Conservation (phyloP, 1,140 invertebrate species). For the Sinonovacula constricta region DNA sequence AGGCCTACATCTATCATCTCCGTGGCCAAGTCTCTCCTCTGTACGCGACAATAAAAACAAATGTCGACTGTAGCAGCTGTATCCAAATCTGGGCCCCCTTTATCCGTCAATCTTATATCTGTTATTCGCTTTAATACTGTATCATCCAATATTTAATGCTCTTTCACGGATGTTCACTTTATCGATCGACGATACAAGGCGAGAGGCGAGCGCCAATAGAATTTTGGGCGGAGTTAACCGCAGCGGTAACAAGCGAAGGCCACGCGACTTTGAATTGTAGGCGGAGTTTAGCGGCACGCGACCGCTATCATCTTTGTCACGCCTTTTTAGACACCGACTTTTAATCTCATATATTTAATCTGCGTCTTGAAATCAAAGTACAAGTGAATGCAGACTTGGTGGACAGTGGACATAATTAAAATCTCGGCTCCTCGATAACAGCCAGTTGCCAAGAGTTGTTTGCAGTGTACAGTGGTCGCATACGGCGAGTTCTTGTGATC, state of each 20-base stretch:
- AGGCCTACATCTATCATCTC: no score
- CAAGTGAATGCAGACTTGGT: conserved; percentile 11
- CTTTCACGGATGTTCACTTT: conserved; percentile 32
- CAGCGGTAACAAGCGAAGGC: conserved; percentile 39
- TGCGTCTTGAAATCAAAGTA: conserved; percentile 49
- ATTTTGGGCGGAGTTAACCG: conserved; percentile 20
- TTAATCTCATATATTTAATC: conserved; percentile 54
- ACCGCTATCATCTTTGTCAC: conserved; percentile 51
- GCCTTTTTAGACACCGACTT: conserved; percentile 52
- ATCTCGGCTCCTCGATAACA: no score
- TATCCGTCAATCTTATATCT: conserved; percentile 48
- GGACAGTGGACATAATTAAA: background rate
- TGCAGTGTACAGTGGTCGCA: no score
- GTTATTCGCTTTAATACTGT: conserved; percentile 36
- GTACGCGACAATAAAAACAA: conserved; percentile 45
- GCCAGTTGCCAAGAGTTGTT: no score
- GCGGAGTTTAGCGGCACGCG: conserved; percentile 43
- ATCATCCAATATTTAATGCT: conserved; percentile 46
- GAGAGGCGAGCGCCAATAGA: conserved; percentile 28
- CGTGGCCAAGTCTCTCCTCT: no score
- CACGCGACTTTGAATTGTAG: conserved; percentile 41
- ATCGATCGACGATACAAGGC: conserved; percentile 37
- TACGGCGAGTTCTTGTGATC: no score
- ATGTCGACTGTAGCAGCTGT: conserved; percentile 40
- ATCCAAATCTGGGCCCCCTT: conserved; percentile 42